A percentile compares a stretch with the other conserved stretches of the same genome.
phyloP scores from a whole-genome alignment of 1,140 invertebrate genomes.

The Nasonia vitripennis region DNA sequence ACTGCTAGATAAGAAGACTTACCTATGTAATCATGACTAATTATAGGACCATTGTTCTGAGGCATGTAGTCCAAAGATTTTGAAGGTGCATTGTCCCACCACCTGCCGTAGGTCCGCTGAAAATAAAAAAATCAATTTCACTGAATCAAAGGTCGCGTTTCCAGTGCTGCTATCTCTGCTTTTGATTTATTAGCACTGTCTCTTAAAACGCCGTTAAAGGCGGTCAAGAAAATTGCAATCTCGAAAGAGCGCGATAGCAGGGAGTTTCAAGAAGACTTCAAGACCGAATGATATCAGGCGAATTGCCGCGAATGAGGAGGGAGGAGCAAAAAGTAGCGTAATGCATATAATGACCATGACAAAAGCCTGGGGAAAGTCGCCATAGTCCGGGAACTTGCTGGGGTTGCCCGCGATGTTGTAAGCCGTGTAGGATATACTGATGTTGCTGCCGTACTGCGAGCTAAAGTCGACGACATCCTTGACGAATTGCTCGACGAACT shows the following conservation, averaged over 20 bases:
- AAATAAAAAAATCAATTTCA: conserved; percentile 50
- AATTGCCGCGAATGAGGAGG: not conserved
- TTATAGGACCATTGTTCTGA: conserved; percentile 81
- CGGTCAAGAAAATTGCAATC: no score
- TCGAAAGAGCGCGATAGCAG: no score
- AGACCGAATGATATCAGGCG: no score
- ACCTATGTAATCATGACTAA: conserved; percentile 92
- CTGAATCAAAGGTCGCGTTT: not conserved
- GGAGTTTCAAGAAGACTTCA: no score
- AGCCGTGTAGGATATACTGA: conserved; percentile 91
- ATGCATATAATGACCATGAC: conserved; percentile 82
- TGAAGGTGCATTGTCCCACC: conserved; percentile 90
- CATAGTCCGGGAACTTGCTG: conserved; percentile 90
- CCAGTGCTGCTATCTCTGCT: no score
- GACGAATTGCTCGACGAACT: conserved; percentile 81
- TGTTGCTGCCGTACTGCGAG: conserved; percentile 92
- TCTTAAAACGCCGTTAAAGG: no score
- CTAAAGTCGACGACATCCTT: conserved; percentile 86
- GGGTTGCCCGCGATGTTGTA: conserved; percentile 89
- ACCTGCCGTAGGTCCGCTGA: conserved; percentile 91
- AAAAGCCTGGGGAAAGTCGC: conserved; percentile 92
- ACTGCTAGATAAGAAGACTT: conserved; percentile 52
- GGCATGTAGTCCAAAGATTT: conserved; percentile 82
- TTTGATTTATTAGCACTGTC: no score
- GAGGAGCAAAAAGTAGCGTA: not conserved